Conservation (phyloP, 2,113 vertebrate species). For the Macaca mulatta region DNA sequence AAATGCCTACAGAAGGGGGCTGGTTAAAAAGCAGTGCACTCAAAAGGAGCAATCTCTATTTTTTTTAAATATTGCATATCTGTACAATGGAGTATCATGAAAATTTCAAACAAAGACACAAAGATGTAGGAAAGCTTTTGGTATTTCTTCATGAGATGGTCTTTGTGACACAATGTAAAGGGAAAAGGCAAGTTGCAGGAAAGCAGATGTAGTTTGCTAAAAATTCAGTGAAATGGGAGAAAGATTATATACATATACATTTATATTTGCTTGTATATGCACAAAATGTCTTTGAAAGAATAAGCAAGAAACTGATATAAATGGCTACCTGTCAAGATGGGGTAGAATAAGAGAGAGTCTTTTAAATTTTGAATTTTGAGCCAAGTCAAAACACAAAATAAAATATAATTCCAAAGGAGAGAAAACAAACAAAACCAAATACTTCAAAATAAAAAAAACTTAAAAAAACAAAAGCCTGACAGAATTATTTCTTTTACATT, state of each 20-base stretch:
- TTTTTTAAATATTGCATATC: too few relatives aligned
- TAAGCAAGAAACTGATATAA: background rate
- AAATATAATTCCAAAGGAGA: background rate
- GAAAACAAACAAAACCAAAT: background rate
- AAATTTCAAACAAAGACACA: background rate
- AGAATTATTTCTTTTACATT: background rate
- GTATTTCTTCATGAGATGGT: background rate
- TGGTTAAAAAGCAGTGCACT: too few relatives aligned
- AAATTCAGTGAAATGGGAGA: background rate
- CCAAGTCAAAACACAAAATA: background rate
- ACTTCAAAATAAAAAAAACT: background rate
- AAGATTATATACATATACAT: background rate
- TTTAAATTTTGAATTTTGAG: background rate
- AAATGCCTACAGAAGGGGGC: accelerated
- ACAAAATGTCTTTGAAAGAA: background rate
- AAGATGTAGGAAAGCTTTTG: background rate
- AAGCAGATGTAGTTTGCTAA: background rate
- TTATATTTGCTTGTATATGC: background rate
- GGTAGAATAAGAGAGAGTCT: background rate
- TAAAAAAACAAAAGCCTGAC: background rate
- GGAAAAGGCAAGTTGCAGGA: background rate
- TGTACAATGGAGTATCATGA: background rate
- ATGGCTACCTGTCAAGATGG: background rate
- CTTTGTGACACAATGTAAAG: background rate
- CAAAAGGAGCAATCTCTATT: too few relatives aligned